Evolutionary conservation across 1,140 invertebrate genomes (phyloP).

Genomic region (Drosophila grimshawi): DNA sequence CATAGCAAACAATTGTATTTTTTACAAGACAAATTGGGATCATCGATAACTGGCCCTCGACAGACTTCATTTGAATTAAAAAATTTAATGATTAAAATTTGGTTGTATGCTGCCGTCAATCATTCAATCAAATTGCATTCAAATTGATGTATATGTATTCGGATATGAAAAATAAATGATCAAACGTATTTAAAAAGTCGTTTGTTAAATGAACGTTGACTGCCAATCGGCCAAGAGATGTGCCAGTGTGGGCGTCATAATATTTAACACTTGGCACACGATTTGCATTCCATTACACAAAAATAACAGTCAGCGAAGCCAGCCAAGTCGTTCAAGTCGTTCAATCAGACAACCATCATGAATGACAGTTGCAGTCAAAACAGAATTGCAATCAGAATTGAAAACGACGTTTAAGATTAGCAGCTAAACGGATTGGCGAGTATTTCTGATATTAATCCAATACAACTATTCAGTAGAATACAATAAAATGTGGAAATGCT

Average conservation of each 20-base stretch:
- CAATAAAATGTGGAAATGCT: conserved; percentile 60
- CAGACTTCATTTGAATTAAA: too few species aligned
- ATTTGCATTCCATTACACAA: background rate
- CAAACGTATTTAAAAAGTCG: too few species aligned
- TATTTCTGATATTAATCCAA: conserved; percentile 39
- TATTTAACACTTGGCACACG: conserved; percentile 5
- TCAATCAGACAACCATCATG: background rate
- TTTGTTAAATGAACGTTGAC: background rate
- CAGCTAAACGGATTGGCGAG: conserved; percentile 12
- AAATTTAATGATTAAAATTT: too few species aligned
- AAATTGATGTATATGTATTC: too few species aligned
- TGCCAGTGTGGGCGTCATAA: conserved; percentile 7
- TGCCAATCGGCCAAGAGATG: background rate
- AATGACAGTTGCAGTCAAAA: conserved; percentile 71
- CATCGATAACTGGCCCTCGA: background rate
- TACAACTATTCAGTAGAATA: too few species aligned
- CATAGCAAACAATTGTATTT: too few species aligned
- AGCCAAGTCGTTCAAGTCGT: background rate
- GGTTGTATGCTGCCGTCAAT: background rate
- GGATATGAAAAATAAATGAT: too few species aligned
- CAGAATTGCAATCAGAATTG: conserved; percentile 25
- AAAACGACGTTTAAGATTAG: conserved; percentile 24
- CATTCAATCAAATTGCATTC: background rate
- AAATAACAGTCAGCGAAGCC: conserved; percentile 1
- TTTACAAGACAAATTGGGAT: background rate